phyloP scores from a whole-genome alignment of 2,888 invertebrate species.

The Mythimna impura region DNA sequence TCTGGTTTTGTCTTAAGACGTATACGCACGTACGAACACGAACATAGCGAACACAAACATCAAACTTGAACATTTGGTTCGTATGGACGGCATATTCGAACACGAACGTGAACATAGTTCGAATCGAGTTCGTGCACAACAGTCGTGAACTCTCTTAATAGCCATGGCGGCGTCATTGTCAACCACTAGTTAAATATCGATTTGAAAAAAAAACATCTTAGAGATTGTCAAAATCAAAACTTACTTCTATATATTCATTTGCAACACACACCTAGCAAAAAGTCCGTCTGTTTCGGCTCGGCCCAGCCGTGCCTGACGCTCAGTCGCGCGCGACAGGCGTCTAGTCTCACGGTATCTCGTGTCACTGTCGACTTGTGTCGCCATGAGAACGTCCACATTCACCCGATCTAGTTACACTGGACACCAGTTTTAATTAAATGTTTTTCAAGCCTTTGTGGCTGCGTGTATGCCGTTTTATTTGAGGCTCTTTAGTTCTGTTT shows the following conservation, averaged over 20 bases:
- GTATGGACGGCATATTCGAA: no score
- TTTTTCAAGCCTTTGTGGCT: constrained; percentile 54
- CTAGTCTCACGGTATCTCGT: constrained; percentile 69
- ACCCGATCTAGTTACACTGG: constrained; percentile 51
- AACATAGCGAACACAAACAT: no score
- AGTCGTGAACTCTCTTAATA: no score
- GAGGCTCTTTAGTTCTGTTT: constrained; percentile 16
- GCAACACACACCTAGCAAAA: constrained; percentile 32
- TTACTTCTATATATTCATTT: constrained; percentile 3
- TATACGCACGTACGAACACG: no score
- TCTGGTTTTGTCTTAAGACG: no score
- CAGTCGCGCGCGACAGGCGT: constrained; percentile 62
- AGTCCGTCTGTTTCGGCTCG: constrained; percentile 35
- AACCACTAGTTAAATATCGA: no score
- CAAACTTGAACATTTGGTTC: no score
- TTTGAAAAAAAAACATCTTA: no score
- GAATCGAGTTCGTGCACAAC: no score
- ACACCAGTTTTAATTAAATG: constrained; percentile 62
- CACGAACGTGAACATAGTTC: no score
- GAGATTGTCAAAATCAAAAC: no score
- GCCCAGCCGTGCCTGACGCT: constrained; percentile 61
- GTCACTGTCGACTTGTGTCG: constrained; percentile 56
- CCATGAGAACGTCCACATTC: constrained; percentile 62
- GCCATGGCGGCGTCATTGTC: no score
- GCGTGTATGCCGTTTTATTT: constrained; percentile 30